Conservation (phyloP, 2,797 vertebrate species). For the Pipistrellus pipistrellus region DNA sequence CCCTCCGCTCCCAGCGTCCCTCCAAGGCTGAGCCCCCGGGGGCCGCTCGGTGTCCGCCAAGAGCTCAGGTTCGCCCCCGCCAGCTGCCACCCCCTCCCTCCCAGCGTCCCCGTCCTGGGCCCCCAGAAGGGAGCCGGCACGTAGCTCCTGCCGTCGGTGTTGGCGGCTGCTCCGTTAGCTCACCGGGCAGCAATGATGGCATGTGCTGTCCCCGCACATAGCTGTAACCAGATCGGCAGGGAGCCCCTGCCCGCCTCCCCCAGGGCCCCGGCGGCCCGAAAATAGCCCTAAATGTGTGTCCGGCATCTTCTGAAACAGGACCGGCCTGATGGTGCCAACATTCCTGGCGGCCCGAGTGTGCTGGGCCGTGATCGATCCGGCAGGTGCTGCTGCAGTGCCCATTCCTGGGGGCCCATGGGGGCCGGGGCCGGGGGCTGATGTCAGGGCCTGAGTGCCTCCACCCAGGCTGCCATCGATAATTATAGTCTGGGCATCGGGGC, state of each 20-base stretch:
- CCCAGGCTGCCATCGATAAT: not conserved
- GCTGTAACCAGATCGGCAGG: constrained; percentile 57
- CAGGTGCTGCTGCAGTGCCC: not conserved
- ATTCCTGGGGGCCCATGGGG: not conserved
- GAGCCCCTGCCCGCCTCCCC: constrained; percentile 33
- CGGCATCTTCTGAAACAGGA: constrained; percentile 32
- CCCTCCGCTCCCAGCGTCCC: fast-evolving
- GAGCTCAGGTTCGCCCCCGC: not conserved
- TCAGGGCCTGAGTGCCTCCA: not conserved
- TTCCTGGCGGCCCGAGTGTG: not conserved
- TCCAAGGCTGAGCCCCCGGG: not conserved
- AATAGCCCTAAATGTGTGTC: constrained; percentile 53
- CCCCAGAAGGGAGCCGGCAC: not conserved
- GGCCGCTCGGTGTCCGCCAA: not conserved
- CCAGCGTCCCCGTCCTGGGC: not conserved
- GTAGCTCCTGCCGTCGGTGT: not conserved
- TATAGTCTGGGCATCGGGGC: not conserved
- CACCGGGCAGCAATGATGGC: constrained; percentile 34
- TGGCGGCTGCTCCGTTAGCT: not conserved
- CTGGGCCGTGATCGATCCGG: not conserved
- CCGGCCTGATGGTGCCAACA: not conserved
- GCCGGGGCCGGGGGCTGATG: not conserved
- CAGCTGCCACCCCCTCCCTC: not conserved
- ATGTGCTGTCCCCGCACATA: constrained; percentile 61
- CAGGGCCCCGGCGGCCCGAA: constrained; percentile 37